Base-by-base conservation (phyloP, 2,888 invertebrate species). In the Tiliacea citrago region DNA sequence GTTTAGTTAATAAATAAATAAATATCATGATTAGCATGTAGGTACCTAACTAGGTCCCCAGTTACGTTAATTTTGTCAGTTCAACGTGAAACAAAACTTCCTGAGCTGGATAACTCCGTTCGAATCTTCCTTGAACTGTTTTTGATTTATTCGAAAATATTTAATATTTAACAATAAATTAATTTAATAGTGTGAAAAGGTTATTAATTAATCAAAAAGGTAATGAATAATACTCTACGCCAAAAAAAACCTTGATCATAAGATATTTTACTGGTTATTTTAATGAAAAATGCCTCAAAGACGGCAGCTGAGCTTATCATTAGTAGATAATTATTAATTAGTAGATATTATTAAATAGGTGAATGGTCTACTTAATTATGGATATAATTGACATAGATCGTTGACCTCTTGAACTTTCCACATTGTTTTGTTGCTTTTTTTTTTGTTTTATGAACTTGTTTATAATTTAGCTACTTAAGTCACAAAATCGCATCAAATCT, bases 331-430 rank as follows among this genome's bases (percentile, higher is more conserved):
- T 21, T 29, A 61, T 29, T 62, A 39, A 67, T 62, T 45, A 67
- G 13, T 24, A 7, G 24, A 49, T 69, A 47, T 45, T 35, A 60
- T 49, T 53, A 53, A 49, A 21, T 49, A 66, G 13, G 42, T 68
- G 51, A 67, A 67, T 70, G 35, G 16, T n/a, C 55, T 61, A 13
- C 10, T 51, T 70, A 67, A 67, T 67, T 67, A 67, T 70, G 42
- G 13, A 79, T 35, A 57, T 53, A 70, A 75, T 80, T 65, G 65
- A 8, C 63, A 49, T 35, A 80, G 75, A 60, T 63, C 68, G 60
- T 81, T 80, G 68, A 80, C 71, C 76, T 80, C 21, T 58, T 35
- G 53, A 49, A 80, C 13, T 75, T 67, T 55, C 1, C 24, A 58
- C 47, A 16, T 62, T 53, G 8, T 55, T 10, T 58, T 61, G 39